These are phyloP conservation scores for Ferdinandea cuprea DNA, from an alignment of 2,888 invertebrate genomes.

Conservation along the genomic window DNA sequence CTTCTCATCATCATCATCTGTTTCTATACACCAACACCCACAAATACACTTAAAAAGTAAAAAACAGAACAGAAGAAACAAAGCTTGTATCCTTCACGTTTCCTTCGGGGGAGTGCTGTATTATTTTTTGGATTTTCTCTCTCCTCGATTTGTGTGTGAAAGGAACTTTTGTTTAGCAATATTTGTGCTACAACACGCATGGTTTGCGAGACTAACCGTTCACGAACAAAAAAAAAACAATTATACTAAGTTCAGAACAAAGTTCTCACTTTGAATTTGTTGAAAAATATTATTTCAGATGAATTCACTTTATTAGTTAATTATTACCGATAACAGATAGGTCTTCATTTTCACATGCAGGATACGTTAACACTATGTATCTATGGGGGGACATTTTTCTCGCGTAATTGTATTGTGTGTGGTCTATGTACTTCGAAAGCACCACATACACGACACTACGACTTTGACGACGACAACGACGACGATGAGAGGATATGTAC, in stretches of 20 bases:
- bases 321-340: background rate
- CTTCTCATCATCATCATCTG: constrained; percentile 64
- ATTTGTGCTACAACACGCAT: constrained; percentile 70
- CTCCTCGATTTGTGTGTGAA: constrained; percentile 43
- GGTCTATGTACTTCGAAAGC: constrained; percentile 67
- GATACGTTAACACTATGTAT: constrained; percentile 49
- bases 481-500: constrained; percentile 49
- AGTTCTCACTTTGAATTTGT: background rate
- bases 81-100: constrained; percentile 45
- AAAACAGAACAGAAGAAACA: background rate
- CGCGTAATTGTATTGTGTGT: constrained; percentile 66
- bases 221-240: constrained; percentile 29
- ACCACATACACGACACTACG: constrained; percentile 70
- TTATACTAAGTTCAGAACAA: too few relatives aligned
- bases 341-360: constrained; percentile 21
- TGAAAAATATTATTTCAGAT: constrained; percentile 6
- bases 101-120: constrained; percentile 36
- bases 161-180: constrained; percentile 64
- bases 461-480: constrained; percentile 49
- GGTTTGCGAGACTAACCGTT: constrained; percentile 65
- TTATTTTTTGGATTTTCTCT: constrained; percentile 31
- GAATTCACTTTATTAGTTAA: constrained; percentile 1
- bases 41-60: constrained; percentile 45
- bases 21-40: constrained; percentile 65
- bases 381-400: constrained; percentile 23